Evolutionary conservation across 2,888 invertebrate species (phyloP).

Genomic region (Sesia apiformis): DNA sequence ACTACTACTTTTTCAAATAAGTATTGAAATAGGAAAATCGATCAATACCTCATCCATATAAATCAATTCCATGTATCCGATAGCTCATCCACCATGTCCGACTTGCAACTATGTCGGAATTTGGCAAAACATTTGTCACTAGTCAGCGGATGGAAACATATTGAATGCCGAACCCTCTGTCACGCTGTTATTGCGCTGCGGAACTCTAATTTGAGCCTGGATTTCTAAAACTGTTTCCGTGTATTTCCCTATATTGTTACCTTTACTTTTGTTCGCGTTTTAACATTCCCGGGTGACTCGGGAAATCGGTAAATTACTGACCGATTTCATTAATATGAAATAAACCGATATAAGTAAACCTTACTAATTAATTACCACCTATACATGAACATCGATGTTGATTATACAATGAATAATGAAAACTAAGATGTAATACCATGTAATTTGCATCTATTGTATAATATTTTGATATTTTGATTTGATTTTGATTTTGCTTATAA

Average conservation of each 20-base stretch:
- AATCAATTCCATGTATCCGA: not conserved
- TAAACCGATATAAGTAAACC: too few relatives aligned
- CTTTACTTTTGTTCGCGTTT: slow-evolving; percentile 27
- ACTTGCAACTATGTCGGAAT: not conserved
- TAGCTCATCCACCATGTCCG: not conserved
- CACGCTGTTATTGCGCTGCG: not conserved
- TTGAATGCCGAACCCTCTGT: not conserved
- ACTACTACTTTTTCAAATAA: too few relatives aligned
- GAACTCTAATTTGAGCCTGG: not conserved
- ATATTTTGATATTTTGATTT: too few relatives aligned
- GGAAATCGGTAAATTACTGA: not conserved
- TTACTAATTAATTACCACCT: too few relatives aligned
- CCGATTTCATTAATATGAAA: not conserved
- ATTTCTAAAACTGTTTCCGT: not conserved
- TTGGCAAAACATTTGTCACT: not conserved
- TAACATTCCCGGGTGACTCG: not conserved
- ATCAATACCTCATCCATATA: not conserved
- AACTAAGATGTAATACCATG: too few relatives aligned
- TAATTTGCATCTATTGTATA: too few relatives aligned
- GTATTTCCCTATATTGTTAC: too few relatives aligned
- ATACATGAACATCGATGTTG: too few relatives aligned
- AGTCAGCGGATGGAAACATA: not conserved
- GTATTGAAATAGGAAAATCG: too few relatives aligned
- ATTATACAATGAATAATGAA: too few relatives aligned
- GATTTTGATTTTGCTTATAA: too few relatives aligned